Percentiles rank a stretch among this genome's conserved stretches.
These are phyloP conservation scores for Drosophila paracracens DNA, from an alignment of 2,888 invertebrate genomes.

Conservation along the genomic window DNA sequence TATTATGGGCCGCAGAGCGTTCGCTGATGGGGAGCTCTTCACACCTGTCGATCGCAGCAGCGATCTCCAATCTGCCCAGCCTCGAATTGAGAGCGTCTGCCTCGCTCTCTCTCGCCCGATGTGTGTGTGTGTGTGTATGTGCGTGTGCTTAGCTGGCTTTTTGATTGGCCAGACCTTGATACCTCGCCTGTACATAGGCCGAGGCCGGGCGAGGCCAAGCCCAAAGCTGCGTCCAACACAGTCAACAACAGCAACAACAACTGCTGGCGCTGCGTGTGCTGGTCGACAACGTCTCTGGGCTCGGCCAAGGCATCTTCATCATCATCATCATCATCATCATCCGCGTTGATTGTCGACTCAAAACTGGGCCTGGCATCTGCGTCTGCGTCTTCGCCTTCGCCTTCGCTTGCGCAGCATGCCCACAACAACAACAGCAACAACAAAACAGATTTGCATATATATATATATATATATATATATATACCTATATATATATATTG, in stretches of 20 bases:
- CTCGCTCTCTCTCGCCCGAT: not conserved
- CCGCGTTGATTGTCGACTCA: conserved; percentile 7
- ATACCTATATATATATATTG: conserved; percentile 13
- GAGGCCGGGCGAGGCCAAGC: conserved; percentile 54
- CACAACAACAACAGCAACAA: conserved; percentile 37
- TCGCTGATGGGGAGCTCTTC: conserved; percentile 49
- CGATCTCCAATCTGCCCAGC: conserved; percentile 36
- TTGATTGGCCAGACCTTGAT: conserved; percentile 80
- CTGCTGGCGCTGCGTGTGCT: conserved; percentile 7
- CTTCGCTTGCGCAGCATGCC: conserved; percentile 64
- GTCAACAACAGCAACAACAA: conserved; percentile 9
- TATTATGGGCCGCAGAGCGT: conserved; percentile 23
- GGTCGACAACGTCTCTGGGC: conserved; percentile 14
- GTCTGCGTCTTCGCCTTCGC: conserved; percentile 35
- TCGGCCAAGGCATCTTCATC: conserved; percentile 42
- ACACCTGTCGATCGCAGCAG: conserved; percentile 63
- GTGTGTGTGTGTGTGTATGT: conserved; percentile 30
- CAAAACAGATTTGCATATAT: conserved; percentile 45
- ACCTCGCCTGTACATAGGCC: conserved; percentile 55
- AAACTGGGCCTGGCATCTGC: conserved; percentile 49
- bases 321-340: conserved; percentile 33
- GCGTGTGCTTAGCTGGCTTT: conserved; percentile 62
- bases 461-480: conserved; percentile 11
- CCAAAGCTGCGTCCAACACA: conserved; percentile 54
- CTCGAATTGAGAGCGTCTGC: conserved; percentile 16